Evolutionary conservation across 1,140 invertebrate genomes (phyloP), one percentile per base, ranked within the genome.

Genomic region (Magallana ariakensis): DNA sequence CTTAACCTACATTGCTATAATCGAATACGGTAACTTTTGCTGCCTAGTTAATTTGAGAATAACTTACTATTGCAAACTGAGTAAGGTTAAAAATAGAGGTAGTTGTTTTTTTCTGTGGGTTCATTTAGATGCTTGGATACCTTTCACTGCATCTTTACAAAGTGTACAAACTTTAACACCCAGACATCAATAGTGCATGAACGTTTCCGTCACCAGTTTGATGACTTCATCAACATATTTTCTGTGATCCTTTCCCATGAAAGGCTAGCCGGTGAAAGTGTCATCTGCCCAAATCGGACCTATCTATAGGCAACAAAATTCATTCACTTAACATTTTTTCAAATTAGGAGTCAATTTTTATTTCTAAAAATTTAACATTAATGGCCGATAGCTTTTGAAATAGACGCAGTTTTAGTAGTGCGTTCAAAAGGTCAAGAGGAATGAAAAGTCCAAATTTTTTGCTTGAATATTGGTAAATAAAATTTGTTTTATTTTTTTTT

Each of bases 121-220:
- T 75, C 66, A 26, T 26, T 75, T 9, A 33, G n/a, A 75, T 75
- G 66, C 66, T 10, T 75, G 66, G 66, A 75, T 75, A 75, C 9
- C 33, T 70, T 75, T 75, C 22, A 75, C 19, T 75, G 66, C 66
- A 75, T 75, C 22, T 26, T 26, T 13, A 75, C 7, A 75, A 75
- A 33, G 66, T 26, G n/a, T 26, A 26, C 22, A 22, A 1, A 33
- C 33, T 75, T 75, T 75, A 10, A 13, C 13, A 26, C 5, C 33
- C 22, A 19, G 22, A 75, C 22, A 75, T 75, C 66, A 75, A 75
- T 75, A 19, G 33, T 11, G 66, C 22, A 75, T 75, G 22, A 13
- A 75, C 13, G 66, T 75, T 75, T 13, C 66, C 26, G 66, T 75
- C 66, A 75, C 22, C 66, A 26, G 33, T 5, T 19, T 75, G 66